phyloP scores from a whole-genome alignment of 2,113 vertebrate species.

The Argyrosomus japonicus region DNA sequence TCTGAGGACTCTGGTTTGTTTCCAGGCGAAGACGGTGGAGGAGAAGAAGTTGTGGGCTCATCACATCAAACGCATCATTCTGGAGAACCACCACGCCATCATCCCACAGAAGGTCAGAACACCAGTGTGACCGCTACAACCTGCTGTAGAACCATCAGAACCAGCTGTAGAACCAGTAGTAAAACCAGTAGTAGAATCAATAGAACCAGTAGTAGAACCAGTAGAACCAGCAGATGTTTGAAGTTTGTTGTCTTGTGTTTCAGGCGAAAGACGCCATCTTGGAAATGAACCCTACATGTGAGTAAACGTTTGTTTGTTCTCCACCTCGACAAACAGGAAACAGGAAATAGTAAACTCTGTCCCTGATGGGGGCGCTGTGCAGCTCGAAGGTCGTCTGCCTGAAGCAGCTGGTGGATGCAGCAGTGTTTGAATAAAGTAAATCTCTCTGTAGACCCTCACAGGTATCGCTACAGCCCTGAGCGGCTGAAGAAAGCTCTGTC shows the following conservation, averaged over 20 bases:
- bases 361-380: no score
- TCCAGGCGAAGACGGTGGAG: slow-evolving; percentile 89
- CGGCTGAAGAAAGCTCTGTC: slow-evolving; percentile 87
- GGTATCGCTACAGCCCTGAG: slow-evolving; percentile 88
- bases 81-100: slow-evolving; percentile 93
- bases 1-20: neutral
- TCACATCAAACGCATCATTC: slow-evolving; percentile 94
- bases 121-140: neutral
- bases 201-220: no score
- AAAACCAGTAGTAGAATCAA: neutral
- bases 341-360: no score
- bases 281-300: slow-evolving; percentile 92
- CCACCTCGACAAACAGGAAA: neutral
- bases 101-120: slow-evolving; percentile 93
- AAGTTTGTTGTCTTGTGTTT: slow-evolving; percentile 48
- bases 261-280: slow-evolving; percentile 95
- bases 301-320: slow-evolving; percentile 72
- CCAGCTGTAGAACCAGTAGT: neutral
- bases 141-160: neutral
- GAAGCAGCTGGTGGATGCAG: no score
- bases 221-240: neutral
- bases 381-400: no score
- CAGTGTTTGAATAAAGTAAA: no score
- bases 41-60: slow-evolving; percentile 94
- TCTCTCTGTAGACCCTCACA: slow-evolving; percentile 77